phyloP scores from a whole-genome alignment of 2,113 vertebrate species.

The Rousettus leschenaultii region DNA sequence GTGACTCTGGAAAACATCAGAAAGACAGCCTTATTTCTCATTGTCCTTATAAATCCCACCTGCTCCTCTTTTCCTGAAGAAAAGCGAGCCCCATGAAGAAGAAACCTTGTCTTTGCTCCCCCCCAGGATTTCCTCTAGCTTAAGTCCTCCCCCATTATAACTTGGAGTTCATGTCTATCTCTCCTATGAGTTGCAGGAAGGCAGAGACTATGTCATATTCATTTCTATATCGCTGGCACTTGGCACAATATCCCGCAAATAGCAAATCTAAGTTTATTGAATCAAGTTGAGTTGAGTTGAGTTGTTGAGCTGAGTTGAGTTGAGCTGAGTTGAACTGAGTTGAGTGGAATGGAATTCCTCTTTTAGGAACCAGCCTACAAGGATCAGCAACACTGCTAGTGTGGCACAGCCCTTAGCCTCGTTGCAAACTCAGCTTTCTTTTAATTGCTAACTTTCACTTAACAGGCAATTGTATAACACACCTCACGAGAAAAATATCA shows the following conservation, averaged over 20 bases:
- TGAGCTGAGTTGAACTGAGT: neutral
- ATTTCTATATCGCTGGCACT: neutral
- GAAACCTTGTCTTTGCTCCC: neutral
- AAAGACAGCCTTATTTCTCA: neutral
- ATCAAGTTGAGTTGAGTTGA: neutral
- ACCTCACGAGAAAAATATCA: constrained; percentile 7
- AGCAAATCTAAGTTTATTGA: neutral
- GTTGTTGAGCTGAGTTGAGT: neutral
- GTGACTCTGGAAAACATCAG: neutral
- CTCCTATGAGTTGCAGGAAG: neutral
- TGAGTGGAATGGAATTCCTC: neutral
- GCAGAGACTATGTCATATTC: neutral
- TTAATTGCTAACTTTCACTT: neutral
- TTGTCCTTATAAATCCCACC: neutral
- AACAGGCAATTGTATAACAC: constrained; percentile 2
- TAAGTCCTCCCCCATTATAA: neutral
- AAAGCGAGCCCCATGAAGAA: neutral
- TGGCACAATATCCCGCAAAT: neutral
- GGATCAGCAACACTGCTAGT: neutral
- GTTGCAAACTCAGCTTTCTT: neutral
- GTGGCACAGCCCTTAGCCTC: neutral
- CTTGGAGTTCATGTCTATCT: neutral
- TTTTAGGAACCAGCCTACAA: neutral
- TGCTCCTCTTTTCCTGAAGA: neutral
- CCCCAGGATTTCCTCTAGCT: neutral